Percentiles rank a stretch among this genome's conserved stretches.
These are phyloP conservation scores for Linyphia triangularis DNA, from an alignment of 2,888 invertebrate genomes.

Conservation along the genomic window DNA sequence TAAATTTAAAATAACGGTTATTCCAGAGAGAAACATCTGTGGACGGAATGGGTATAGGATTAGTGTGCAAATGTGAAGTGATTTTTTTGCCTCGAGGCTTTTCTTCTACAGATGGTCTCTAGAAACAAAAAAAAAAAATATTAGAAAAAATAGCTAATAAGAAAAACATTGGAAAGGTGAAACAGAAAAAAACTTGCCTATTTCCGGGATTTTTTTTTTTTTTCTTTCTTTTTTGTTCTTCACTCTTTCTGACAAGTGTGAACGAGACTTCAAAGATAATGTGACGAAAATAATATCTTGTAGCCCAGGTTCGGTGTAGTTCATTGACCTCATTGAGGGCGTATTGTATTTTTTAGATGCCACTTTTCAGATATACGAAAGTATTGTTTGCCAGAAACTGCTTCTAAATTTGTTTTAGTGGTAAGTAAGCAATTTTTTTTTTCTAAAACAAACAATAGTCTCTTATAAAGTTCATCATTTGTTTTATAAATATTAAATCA, in stretches of 20 bases:
- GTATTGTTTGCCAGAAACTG: background rate
- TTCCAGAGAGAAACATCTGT: background rate
- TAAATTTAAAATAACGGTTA: background rate
- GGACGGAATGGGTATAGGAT: background rate
- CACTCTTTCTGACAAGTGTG: conserved; percentile 17
- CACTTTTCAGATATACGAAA: conserved; percentile 1
- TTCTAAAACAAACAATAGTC: too few relatives aligned
- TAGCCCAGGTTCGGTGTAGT: conserved; percentile 25
- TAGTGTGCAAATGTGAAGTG: background rate
- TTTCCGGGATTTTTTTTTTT: conserved; percentile 47
- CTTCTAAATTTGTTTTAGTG: background rate
- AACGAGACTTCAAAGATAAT: conserved; percentile 55
- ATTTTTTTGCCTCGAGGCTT: background rate
- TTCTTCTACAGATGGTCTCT: conserved; percentile 4
- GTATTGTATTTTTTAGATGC: conserved; percentile 19
- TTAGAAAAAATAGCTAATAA: conserved; percentile 19
- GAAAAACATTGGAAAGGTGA: conserved; percentile 19
- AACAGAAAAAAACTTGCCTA: background rate
- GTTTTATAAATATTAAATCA: too few relatives aligned
- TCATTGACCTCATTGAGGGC: conserved; percentile 23
- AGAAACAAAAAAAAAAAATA: conserved; percentile 24
- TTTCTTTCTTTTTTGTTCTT: background rate
- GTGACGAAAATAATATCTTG: conserved; percentile 44
- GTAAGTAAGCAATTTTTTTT: background rate
- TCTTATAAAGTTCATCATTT: too few relatives aligned